Percentiles rank a stretch among this genome's conserved stretches.
Evolutionary conservation across 2,888 invertebrate species (phyloP).

Genomic region (Drosophila anomelani): DNA sequence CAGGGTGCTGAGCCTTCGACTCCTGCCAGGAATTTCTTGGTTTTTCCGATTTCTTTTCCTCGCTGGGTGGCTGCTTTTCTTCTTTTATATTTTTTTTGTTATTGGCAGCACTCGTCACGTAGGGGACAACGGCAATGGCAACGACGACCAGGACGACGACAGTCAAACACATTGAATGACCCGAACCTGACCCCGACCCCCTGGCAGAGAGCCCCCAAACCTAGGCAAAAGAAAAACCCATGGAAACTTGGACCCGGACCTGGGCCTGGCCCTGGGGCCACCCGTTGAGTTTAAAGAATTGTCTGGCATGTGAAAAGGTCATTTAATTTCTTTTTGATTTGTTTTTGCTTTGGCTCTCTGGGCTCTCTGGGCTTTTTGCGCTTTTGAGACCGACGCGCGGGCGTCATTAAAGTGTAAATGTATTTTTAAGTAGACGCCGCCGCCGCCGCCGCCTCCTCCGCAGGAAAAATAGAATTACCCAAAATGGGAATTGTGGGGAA

Average conservation of each 20-base stretch:
- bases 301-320: constrained; percentile 71
- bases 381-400: constrained; percentile 31
- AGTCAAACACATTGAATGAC: constrained; percentile 54
- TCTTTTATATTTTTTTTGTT: constrained; percentile 13
- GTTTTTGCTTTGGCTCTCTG: constrained; percentile 43
- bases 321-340: constrained; percentile 80
- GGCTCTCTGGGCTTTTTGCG: constrained; percentile 8
- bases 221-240: background rate
- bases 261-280: constrained; percentile 21
- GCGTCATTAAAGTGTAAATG: constrained; percentile 78
- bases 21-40: constrained; percentile 3
- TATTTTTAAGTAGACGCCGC: constrained; percentile 74
- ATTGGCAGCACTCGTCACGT: constrained; percentile 56
- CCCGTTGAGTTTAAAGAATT: constrained; percentile 49
- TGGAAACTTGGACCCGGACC: background rate
- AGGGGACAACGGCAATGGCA: constrained; percentile 35
- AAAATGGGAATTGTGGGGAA: background rate
- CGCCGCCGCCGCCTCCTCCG: constrained; percentile 22
- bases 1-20: constrained; percentile 7
- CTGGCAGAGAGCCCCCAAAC: background rate
- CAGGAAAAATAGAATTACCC: constrained; percentile 63
- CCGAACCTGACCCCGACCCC: constrained; percentile 39
- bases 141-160: constrained; percentile 26
- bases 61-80: constrained; percentile 7
- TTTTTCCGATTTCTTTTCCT: constrained; percentile 13